Evolutionary conservation across 2,888 invertebrate species (phyloP).

Genomic region (Antitype chi): DNA sequence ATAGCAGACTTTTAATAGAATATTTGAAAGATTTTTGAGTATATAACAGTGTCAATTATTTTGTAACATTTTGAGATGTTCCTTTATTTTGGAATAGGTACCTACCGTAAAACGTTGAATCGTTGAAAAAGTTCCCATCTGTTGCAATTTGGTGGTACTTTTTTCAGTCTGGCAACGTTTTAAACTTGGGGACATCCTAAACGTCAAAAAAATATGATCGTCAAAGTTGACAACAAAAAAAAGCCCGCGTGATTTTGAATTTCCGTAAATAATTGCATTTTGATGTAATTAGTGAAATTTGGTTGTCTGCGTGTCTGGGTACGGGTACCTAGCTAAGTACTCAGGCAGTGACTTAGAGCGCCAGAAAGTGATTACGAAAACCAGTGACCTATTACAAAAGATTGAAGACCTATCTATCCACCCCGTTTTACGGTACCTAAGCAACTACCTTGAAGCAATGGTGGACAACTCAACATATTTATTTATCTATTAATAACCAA

Average conservation of each 20-base stretch:
- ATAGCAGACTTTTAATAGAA: background rate
- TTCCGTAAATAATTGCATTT: background rate
- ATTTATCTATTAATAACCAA: too few species aligned
- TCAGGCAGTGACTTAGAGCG: too few species aligned
- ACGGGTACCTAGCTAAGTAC: too few species aligned
- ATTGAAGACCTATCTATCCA: background rate
- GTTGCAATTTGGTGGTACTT: background rate
- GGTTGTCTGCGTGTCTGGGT: too few species aligned
- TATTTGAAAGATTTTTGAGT: background rate
- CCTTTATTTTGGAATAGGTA: background rate
- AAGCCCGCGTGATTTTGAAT: background rate
- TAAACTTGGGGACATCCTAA: background rate
- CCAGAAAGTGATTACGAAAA: background rate
- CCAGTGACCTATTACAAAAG: background rate
- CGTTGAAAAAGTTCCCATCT: background rate
- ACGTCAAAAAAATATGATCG: background rate
- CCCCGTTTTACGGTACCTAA: too few species aligned
- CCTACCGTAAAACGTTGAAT: background rate
- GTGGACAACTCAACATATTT: background rate
- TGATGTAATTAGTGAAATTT: background rate
- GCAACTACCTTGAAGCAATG: background rate
- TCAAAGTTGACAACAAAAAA: background rate
- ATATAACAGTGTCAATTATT: background rate
- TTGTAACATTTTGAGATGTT: background rate
- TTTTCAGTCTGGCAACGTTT: background rate